These are phyloP conservation scores for Magallana ariakensis DNA, from an alignment of 1,140 invertebrate genomes.

Conservation along the genomic window DNA sequence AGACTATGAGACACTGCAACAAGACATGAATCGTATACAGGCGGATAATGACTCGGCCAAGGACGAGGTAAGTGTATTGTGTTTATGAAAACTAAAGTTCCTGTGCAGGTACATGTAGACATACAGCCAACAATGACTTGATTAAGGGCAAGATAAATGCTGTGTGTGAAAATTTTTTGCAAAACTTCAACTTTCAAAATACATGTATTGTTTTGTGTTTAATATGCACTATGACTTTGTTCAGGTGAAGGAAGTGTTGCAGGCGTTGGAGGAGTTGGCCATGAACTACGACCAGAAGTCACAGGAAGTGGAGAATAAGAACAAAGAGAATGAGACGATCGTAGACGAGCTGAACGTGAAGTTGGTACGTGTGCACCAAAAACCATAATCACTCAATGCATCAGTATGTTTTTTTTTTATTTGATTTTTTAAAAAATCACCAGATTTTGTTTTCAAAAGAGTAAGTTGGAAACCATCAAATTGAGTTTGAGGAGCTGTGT, in stretches of 20 bases:
- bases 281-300: constrained; percentile 99
- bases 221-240: background rate
- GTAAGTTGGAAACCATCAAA: constrained; percentile 86
- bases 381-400: no score
- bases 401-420: background rate
- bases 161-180: no score
- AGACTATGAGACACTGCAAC: constrained; percentile 95
- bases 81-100: background rate
- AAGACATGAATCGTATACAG: constrained; percentile 96
- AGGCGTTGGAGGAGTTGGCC: constrained; percentile 97
- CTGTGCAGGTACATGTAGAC: no score
- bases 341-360: constrained; percentile 91
- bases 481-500: constrained; percentile 93
- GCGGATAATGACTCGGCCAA: constrained; percentile 97
- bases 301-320: constrained; percentile 96
- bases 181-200: no score
- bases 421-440: background rate
- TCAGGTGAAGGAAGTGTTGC: constrained; percentile 92
- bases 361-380: constrained; percentile 84
- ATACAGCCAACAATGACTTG: no score
- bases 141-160: no score
- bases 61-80: constrained; percentile 88
- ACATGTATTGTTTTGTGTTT: constrained; percentile 81
- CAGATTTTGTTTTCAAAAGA: constrained; percentile 78
- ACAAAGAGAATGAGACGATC: constrained; percentile 93